Conservation (phyloP, 2,888 invertebrate genomes). For the Opisthograptis luteolata region DNA sequence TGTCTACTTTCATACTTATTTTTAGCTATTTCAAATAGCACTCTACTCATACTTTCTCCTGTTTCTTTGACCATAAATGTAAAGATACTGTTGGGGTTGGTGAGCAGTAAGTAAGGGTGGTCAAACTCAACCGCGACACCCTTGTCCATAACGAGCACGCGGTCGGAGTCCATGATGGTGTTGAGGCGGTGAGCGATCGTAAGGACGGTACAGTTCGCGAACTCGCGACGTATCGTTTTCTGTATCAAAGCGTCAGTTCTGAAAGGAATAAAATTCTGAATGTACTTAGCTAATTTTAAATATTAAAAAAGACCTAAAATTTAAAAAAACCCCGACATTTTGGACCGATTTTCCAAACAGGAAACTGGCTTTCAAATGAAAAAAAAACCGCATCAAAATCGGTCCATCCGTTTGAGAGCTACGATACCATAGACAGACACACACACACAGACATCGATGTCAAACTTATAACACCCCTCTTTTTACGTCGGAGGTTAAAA, state of each 20-base stretch:
- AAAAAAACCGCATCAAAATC: no score
- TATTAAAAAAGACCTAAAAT: no score
- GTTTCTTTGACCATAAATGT: constrained; percentile 88
- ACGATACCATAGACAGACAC: no score
- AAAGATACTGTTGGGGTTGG: constrained; percentile 83
- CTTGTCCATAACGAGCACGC: constrained; percentile 93
- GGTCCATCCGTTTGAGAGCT: no score
- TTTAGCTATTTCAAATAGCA: constrained; percentile 65
- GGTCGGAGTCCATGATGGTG: constrained; percentile 95
- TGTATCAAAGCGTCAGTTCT: constrained; percentile 91
- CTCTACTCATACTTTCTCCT: constrained; percentile 75
- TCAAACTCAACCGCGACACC: constrained; percentile 90
- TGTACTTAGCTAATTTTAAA: no score
- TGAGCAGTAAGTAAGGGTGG: constrained; percentile 86
- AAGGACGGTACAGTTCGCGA: constrained; percentile 91
- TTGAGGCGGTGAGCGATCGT: constrained; percentile 97
- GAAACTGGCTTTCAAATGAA: no score
- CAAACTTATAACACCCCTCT: no score
- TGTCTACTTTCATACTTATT: constrained; percentile 53
- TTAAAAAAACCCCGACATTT: no score
- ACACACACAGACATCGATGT: no score
- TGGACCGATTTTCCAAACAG: no score
- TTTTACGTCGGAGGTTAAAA: no score
- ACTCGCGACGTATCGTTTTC: constrained; percentile 90
- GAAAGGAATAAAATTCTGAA: constrained; percentile 32